Percentiles rank a stretch among this genome's conserved stretches.
Conservation (phyloP, 2,797 vertebrate genomes). For the Ara ararauna region DNA sequence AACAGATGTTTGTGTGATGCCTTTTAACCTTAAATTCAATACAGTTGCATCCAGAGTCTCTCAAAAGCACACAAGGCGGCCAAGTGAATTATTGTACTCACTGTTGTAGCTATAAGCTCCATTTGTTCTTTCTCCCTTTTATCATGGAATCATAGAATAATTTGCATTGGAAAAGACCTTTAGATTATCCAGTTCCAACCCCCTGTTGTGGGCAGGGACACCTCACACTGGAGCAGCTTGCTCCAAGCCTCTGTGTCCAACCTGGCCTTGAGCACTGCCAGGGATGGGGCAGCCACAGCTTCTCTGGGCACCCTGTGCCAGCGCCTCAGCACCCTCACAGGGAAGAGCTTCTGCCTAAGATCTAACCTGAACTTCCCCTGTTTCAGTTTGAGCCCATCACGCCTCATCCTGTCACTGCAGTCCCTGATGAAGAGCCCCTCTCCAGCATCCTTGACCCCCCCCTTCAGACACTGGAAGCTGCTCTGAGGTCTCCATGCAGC, state of each 20-base stretch:
- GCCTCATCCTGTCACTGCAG: not conserved
- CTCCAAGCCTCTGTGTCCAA: not conserved
- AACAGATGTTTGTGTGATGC: not conserved
- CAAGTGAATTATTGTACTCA: accelerated
- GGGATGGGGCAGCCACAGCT: not conserved
- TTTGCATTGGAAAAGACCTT: not conserved
- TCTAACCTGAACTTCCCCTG: not conserved
- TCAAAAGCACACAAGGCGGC: not conserved
- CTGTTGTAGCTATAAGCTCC: not conserved
- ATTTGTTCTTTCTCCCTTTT: not conserved
- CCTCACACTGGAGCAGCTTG: not conserved
- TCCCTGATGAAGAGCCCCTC: not conserved
- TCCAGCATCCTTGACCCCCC: not conserved
- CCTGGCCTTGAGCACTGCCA: not conserved
- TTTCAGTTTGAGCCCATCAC: not conserved
- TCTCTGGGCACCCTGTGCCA: too few relatives aligned
- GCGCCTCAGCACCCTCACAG: too few relatives aligned
- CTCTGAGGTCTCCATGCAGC: not conserved
- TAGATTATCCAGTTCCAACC: not conserved
- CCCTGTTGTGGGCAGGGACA: not conserved
- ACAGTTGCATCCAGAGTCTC: not conserved
- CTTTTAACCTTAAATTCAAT: not conserved
- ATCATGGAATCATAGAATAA: not conserved
- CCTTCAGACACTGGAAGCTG: not conserved
- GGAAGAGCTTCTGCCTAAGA: too few relatives aligned